phyloP scores from a whole-genome alignment of 2,113 vertebrate species.

The Pycnonotus jocosus region DNA sequence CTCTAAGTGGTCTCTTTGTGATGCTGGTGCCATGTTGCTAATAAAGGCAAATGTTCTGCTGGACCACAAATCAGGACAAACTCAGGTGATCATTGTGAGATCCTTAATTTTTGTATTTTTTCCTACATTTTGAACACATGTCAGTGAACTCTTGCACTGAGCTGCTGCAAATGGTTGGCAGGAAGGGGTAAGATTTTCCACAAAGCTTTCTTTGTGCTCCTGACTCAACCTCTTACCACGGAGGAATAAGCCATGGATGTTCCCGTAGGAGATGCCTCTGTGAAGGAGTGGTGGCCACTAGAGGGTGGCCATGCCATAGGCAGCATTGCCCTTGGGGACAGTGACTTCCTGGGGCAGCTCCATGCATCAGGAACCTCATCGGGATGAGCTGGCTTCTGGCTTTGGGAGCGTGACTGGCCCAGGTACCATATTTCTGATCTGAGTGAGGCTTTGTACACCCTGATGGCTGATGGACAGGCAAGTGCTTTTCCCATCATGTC shows the following conservation, averaged over 20 bases:
- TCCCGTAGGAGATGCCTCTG: fast-evolving
- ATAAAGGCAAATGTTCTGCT: not conserved
- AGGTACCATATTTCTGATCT: not conserved
- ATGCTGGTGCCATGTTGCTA: not conserved
- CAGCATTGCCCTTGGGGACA: not conserved
- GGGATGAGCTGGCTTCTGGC: not conserved
- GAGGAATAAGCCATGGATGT: not conserved
- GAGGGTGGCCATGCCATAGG: slow-evolving; percentile 14
- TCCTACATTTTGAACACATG: not conserved
- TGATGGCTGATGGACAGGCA: not conserved
- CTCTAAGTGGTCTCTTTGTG: not conserved
- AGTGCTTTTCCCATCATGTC: not conserved
- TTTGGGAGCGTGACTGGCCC: not conserved
- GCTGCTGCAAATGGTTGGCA: not conserved
- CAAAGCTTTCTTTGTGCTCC: not conserved
- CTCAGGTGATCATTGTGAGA: not conserved
- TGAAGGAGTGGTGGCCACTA: slow-evolving; percentile 19
- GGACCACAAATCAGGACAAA: not conserved
- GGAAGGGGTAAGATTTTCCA: not conserved
- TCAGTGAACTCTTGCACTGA: not conserved
- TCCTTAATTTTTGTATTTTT: not conserved
- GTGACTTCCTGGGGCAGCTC: not conserved
- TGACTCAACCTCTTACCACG: not conserved
- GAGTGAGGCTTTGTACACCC: fast-evolving
- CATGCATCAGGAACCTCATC: fast-evolving